A percentile compares a stretch with the other conserved stretches of the same genome.
These are phyloP conservation scores for Leptopterna dolabrata DNA, from an alignment of 2,888 invertebrate genomes.

Conservation along the genomic window DNA sequence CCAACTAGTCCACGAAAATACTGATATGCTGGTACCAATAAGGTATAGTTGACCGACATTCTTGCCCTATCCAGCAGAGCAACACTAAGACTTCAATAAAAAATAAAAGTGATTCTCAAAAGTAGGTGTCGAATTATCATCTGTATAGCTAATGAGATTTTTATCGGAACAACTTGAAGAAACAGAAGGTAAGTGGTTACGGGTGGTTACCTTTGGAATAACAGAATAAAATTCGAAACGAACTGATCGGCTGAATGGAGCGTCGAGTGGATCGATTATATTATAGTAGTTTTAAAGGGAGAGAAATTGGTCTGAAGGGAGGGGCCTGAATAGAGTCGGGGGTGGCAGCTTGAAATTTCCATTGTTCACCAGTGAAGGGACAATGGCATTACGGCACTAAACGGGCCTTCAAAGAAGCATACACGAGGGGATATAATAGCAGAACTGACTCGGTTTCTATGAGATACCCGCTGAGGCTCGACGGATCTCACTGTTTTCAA, in stretches of 20 bases:
- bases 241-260: neutral
- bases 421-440: conserved; percentile 2
- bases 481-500: conserved; percentile 11
- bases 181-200: neutral
- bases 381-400: conserved; percentile 1
- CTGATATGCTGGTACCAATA: too few relatives aligned
- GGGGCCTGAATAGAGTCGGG: neutral
- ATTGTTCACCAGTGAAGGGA: neutral
- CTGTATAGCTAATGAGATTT: neutral
- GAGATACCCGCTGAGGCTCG: neutral
- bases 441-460: conserved; percentile 2
- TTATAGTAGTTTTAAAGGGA: neutral
- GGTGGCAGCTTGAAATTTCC: conserved; percentile 3
- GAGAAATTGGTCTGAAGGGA: neutral
- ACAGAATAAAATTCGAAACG: neutral
- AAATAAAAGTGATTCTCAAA: too few relatives aligned
- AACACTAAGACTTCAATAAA: too few relatives aligned
- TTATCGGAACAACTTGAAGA: neutral
- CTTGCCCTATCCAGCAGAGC: too few relatives aligned
- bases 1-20: too few relatives aligned
- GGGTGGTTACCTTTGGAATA: neutral
- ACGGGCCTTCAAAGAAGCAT: conserved; percentile 3
- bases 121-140: too few relatives aligned
- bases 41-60: too few relatives aligned
- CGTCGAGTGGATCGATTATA: conserved; percentile 3